These are phyloP conservation scores for Apocrypta bakeri DNA, from an alignment of 1,140 invertebrate species.

Conservation along the genomic window DNA sequence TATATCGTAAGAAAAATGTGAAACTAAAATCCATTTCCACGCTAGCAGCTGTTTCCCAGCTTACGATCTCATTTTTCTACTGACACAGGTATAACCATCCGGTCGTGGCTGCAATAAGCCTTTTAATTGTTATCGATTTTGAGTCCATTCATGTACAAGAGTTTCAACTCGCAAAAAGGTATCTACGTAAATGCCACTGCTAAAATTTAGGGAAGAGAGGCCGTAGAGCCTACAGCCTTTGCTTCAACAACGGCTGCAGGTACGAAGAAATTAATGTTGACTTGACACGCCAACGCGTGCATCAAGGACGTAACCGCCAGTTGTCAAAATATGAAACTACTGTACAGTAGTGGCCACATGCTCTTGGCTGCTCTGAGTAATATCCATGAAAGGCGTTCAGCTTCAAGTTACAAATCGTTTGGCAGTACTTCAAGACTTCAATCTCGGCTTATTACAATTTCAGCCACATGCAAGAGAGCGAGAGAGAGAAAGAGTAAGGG, in stretches of 20 bases:
- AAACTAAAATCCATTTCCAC: not conserved
- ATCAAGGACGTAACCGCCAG: conserved; percentile 64
- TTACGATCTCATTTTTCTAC: not conserved
- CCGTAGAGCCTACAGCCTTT: too few species aligned
- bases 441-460: conserved; percentile 47
- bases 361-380: not conserved
- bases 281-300: conserved; percentile 60
- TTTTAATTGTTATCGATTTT: conserved; percentile 12
- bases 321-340: conserved; percentile 66
- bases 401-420: conserved; percentile 51
- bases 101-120: not conserved
- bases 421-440: conserved; percentile 29
- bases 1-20: not conserved
- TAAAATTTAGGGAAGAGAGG: not conserved
- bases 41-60: not conserved
- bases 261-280: conserved; percentile 63
- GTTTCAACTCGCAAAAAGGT: not conserved
- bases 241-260: too few species aligned
- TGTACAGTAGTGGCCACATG: not conserved
- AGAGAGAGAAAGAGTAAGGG: too few species aligned
- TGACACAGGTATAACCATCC: not conserved
- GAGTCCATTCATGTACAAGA: not conserved
- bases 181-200: not conserved
- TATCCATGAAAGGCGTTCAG: conserved; percentile 20
- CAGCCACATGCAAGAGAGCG: too few species aligned